Evolutionary conservation across 2,888 invertebrate genomes (phyloP).

Genomic region (Caenorhabditis panamensis): DNA sequence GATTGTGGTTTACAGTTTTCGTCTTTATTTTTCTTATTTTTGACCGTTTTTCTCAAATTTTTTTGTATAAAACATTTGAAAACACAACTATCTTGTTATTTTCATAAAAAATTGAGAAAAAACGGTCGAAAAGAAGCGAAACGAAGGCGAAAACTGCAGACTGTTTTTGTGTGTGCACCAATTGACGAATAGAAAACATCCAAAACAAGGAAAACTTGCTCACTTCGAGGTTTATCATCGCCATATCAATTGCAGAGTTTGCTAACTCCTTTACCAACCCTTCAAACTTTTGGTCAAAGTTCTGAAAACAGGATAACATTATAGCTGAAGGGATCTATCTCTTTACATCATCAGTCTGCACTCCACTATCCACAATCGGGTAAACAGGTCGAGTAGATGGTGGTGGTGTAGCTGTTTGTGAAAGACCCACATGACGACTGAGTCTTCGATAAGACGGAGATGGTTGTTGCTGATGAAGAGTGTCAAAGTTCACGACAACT

Average conservation of each 20-base stretch:
- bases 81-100: no score
- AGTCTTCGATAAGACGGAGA: conserved; percentile 1
- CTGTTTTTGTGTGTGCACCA: no score
- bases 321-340: not conserved
- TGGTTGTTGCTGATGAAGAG: not conserved
- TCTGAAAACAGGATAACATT: conserved; percentile 33
- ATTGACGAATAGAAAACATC: no score
- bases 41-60: no score
- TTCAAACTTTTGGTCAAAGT: conserved; percentile 63
- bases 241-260: conserved; percentile 60
- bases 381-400: conserved; percentile 55
- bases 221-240: conserved; percentile 47
- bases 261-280: conserved; percentile 62
- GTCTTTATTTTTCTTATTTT: no score
- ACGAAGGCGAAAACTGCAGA: no score
- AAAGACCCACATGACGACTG: conserved; percentile 30
- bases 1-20: no score
- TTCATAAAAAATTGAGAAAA: no score
- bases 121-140: no score
- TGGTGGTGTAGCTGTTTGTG: conserved; percentile 62
- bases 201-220: not conserved
- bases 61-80: no score
- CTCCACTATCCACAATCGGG: conserved; percentile 62
- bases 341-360: conserved; percentile 66
- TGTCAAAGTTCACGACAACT: conserved; percentile 57